Base-by-base conservation (phyloP, 2,888 invertebrate genomes). In the Drosophila rubida region DNA sequence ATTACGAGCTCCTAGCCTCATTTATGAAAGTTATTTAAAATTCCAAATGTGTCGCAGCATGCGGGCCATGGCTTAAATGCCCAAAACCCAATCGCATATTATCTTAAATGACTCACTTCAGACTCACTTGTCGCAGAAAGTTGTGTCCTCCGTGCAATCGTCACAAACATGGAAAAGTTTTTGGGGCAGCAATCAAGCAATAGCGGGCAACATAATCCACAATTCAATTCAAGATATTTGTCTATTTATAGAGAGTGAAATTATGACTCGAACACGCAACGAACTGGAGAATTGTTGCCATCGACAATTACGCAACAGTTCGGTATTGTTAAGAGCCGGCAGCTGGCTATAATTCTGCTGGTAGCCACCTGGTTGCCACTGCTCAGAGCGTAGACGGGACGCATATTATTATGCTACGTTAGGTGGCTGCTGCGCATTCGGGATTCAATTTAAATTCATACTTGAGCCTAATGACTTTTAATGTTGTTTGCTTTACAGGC, bases 401-500 rank as follows among this genome's bases (percentile, higher is more conserved):
- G 8, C 14, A 45, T 45, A 64, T 37, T 30, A 63, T 67, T 59
- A 71, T 67, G 51, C 16, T 51, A 41, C 66, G 50, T 13, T 51
- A 32, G 60, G 30, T 16, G 27, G 35, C 14, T 57, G 35, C 7
- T 51, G 50, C 25, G 30, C 39, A 49, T 42, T 37, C 25, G 13
- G 51, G 65, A 57, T 71, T 78, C 68, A 81, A 85, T 85, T 85
- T 74, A 87, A 85, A 83, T 79, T 81, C 77, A 74, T 71, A 68
- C 71, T 66, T 71, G 66, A 85, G 76, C 60, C 82, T 87, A 87
- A 83, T 87, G 86, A 83, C 86, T 83, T 85, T 87, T 69, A 85
- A 87, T 83, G 82, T 83, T 87, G 74, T 85, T 82, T 78, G 82
- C 87, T 87, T 82, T 45, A 81, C 85, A 82, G 82, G 50, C 87